Evolutionary conservation across 35 echinoderm and acorn worm genomes (phyloP), one percentile per base, ranked within the genome.

Genomic region (Apostichopus parvimensis): DNA sequence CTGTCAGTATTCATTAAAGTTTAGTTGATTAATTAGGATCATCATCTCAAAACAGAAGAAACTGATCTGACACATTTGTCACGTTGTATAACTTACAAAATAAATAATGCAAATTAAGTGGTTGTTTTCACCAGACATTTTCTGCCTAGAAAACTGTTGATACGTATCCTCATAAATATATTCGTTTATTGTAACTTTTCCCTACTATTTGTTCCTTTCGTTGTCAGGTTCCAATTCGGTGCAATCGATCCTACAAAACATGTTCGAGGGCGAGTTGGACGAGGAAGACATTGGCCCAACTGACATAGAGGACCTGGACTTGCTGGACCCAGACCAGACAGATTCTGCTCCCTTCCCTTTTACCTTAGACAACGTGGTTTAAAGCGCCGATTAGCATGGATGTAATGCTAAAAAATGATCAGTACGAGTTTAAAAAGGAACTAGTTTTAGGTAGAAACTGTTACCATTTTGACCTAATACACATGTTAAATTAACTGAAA

Each of bases 211-310:
- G 15, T 23, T 4, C 62, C 8, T 84, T 23, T 62, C 5, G 23
- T 20, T 7, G 56, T 22, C 79, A 98, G 96, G 92, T 20, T 87
- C 82, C 12, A 94, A 83, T 26, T 91, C 76, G 24, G 93, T 98
- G 10, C 82, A 92, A 71, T 59, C 88, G n/a, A 93, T 95, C 54
- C 75, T 98, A 12, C 94, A 98, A 75, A 92, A 91, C 34, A 95
- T 98, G 96, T 98, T 98, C 92, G 96, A 98, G 86, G 96, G 96
- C 9, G 96, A 98, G 61, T 57, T 98, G 11, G 94, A 95, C 66
- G 92, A 92, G 20, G 96, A 95, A 64, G 90, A 98, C 56, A 52
- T 98, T 17, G 96, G 96, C 17, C 94, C 96, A 18, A 73, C 91
- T 64, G 92, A 92, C 10, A 71, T 95, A 6, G 92, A 93, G 23